Evolutionary conservation across 2,888 invertebrate species (phyloP), one percentile per base, ranked within the genome.

Genomic region (Glyphotaelius pellucidus): DNA sequence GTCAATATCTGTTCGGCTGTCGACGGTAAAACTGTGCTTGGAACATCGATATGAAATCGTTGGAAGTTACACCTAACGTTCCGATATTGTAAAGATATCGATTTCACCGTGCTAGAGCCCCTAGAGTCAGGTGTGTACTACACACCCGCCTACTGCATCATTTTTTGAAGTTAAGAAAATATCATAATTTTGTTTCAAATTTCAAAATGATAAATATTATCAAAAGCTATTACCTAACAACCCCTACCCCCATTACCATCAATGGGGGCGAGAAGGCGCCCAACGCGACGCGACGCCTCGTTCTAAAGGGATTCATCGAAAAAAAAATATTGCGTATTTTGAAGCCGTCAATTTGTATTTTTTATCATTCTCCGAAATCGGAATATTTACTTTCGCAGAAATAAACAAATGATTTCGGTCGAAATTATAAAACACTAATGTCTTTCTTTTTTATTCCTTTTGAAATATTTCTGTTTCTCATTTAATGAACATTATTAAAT

Each of bases 271-370:
- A 67, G 67, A 67, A 67, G 67, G 67, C 67, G 67, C 67, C 67
- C 67, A n/a, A 67, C 9, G 67, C 67, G 25, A 67, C 25, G 67
- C 9, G 67, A 90, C 52, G 81, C 52, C 47, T 90, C 42, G 90
- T 90, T 31, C 81, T 42, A 81, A 83, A 81, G 88, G 32, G 89
- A 80, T 90, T 47, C 85, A 31, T 89, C 87, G 79, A 90, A 92
- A 92, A 92, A 35, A 92, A 92, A 92, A 92, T 90, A 92, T 91
- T 92, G 67, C 91, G 91, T 93, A 92, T 93, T 93, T 93, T 93
- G 67, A 87, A 90, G 92, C 83, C 92, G 35, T 91, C 91, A 88
- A 90, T 91, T 92, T 91, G 90, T 91, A 79, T 90, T 91, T 93
- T 92, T 93, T 93, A 38, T 52, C 88, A 47, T 83, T 32, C 19